phyloP scores from a whole-genome alignment of 1,140 invertebrate species.

The Drosophila busckii region DNA sequence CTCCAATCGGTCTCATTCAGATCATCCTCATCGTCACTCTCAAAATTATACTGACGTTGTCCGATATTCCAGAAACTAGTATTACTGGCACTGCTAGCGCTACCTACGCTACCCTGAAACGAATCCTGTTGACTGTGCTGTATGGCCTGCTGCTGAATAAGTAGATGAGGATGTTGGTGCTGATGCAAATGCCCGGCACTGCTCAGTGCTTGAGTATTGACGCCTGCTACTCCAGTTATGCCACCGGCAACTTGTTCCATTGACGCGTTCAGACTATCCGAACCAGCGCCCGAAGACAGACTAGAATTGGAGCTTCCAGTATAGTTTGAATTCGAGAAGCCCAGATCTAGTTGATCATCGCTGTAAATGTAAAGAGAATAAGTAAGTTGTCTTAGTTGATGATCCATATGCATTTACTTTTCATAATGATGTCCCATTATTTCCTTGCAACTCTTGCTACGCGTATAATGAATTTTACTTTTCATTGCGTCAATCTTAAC shows the following conservation, averaged over 20 bases:
- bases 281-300: conserved; percentile 80
- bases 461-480: conserved; percentile 61
- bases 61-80: conserved; percentile 74
- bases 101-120: conserved; percentile 59
- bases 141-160: conserved; percentile 58
- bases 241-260: conserved; percentile 80
- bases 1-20: conserved; percentile 84
- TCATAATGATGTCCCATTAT: conserved; percentile 49
- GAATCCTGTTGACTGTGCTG: conserved; percentile 72
- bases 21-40: conserved; percentile 80
- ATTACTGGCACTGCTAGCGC: conserved; percentile 57
- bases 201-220: conserved; percentile 38
- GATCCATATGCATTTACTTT: conserved; percentile 44
- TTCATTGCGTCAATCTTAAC: too few relatives aligned
- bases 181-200: conserved; percentile 32
- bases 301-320: conserved; percentile 78
- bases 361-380: conserved; percentile 19
- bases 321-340: conserved; percentile 68
- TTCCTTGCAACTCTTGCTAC: conserved; percentile 73
- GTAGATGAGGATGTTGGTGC: conserved; percentile 58
- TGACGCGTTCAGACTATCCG: conserved; percentile 81
- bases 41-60: conserved; percentile 73
- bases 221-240: conserved; percentile 28
- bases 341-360: conserved; percentile 73
- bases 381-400: conserved; percentile 9